Evolutionary conservation across 2,888 invertebrate species (phyloP).

Genomic region (Branchipolynoe longqiensis): DNA sequence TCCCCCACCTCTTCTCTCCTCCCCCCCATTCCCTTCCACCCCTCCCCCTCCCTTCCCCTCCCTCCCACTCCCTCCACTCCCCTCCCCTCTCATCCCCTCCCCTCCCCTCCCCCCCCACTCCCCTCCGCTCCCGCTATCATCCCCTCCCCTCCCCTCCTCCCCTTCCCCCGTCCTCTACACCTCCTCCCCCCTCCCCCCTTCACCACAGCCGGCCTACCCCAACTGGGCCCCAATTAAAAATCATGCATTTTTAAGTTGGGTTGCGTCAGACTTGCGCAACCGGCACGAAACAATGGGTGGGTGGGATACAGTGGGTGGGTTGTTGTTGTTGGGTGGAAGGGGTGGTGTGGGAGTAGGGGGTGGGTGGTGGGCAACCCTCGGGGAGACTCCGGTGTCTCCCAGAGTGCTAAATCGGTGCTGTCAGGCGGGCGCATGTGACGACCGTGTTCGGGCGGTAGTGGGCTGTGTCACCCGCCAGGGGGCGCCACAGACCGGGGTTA

Average conservation of each 20-base stretch:
- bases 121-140: too few relatives aligned
- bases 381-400: constrained; percentile 22
- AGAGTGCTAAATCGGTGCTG: constrained; percentile 36
- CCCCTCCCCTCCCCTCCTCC: too few relatives aligned
- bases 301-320: too few relatives aligned
- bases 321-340: background rate
- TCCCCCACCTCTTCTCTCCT: too few relatives aligned
- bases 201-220: too few relatives aligned
- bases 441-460: constrained; percentile 24
- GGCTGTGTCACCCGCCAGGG: constrained; percentile 25
- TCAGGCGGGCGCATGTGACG: constrained; percentile 40
- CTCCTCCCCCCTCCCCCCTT: too few relatives aligned
- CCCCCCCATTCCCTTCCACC: too few relatives aligned
- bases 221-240: constrained; percentile 36
- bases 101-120: too few relatives aligned
- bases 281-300: constrained; percentile 18
- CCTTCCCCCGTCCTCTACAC: too few relatives aligned
- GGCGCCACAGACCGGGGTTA: background rate
- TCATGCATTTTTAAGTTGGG: constrained; percentile 45
- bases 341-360: background rate
- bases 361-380: background rate
- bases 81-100: too few relatives aligned
- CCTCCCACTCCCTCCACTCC: too few relatives aligned
- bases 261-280: constrained; percentile 38
- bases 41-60: too few relatives aligned